Evolutionary conservation across 1,140 invertebrate species (phyloP).

Genomic region (Geopemphigus sp.): DNA sequence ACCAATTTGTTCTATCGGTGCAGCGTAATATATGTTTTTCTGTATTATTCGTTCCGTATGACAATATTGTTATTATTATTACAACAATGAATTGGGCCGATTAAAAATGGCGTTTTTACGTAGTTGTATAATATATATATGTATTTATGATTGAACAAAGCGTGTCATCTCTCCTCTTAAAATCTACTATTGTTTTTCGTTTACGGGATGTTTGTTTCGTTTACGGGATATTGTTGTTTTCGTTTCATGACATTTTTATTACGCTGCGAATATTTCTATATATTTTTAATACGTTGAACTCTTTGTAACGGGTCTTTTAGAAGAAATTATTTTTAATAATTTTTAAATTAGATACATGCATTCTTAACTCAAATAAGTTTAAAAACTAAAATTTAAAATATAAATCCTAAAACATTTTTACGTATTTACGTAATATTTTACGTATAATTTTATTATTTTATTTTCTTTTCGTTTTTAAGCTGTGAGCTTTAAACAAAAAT

Average conservation of each 20-base stretch:
- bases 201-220: neutral
- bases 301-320: no score
- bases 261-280: neutral
- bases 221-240: neutral
- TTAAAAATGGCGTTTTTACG: constrained; percentile 4
- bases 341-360: no score
- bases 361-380: no score
- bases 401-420: no score
- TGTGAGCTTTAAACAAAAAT: no score
- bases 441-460: no score
- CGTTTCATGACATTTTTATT: neutral
- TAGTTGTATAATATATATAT: neutral
- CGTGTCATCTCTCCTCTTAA: neutral
- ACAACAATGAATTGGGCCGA: neutral
- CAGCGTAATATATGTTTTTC: constrained; percentile 3
- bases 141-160: neutral
- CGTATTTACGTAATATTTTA: no score
- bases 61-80: constrained; percentile 25
- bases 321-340: no score
- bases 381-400: no score
- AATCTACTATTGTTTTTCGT: neutral
- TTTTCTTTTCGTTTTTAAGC: no score
- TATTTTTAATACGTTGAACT: no score
- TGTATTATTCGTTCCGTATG: constrained; percentile 25
- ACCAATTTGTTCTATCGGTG: constrained; percentile 37